Base-by-base conservation (phyloP, 2,797 vertebrate species). In the Helostoma temminkii region DNA sequence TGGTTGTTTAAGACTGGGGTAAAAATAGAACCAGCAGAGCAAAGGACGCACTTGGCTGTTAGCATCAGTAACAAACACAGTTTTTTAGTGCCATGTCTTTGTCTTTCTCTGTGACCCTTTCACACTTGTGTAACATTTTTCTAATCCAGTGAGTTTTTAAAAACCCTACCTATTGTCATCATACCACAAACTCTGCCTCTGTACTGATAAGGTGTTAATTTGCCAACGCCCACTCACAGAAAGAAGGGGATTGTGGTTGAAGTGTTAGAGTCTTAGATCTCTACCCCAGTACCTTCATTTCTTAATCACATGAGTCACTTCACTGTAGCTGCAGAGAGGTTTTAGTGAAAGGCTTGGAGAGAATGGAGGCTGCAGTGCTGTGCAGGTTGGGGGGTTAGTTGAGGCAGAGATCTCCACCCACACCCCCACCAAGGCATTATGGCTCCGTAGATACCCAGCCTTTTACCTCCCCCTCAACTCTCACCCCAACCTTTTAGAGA, bases 231-330 rank as follows among this genome's bases (percentile, higher is more conserved):
- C 67, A 57, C 43, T 63, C 72, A 74, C 67, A 73, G 64, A 50
- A 78, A 76, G 69, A 72, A 71, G 54, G 36, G 74, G 77, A 71
- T 76, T 77, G 67, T 46, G 63, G 37, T 56, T 21, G 54, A 54
- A 61, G 39, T 63, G 58, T 66, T 19, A 50, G 46, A 80, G 66
- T 69, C 83, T 82, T 75, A 68, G 87, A 83, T 84, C 83, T 82
- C 66, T 37, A 46, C 67, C 73, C 81, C 62, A 63, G n/a, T 74
- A 59, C 74, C 80, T 74, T 66, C 78, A 84, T 86, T 89, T 69
- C 82, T 78, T 93, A 91, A 92, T 91, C 90, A 86, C 82, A 81
- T 70, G 79, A 91, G 86, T 88, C 84, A 61, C 81, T 81, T n/a
- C n/a, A n/a, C 45, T 41, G 78, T 76, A 68, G 75, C 63, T 59